Evolutionary conservation across 2,113 vertebrate genomes (phyloP), one percentile per base, ranked within the genome.

Genomic region (Chaetodon trifascialis): DNA sequence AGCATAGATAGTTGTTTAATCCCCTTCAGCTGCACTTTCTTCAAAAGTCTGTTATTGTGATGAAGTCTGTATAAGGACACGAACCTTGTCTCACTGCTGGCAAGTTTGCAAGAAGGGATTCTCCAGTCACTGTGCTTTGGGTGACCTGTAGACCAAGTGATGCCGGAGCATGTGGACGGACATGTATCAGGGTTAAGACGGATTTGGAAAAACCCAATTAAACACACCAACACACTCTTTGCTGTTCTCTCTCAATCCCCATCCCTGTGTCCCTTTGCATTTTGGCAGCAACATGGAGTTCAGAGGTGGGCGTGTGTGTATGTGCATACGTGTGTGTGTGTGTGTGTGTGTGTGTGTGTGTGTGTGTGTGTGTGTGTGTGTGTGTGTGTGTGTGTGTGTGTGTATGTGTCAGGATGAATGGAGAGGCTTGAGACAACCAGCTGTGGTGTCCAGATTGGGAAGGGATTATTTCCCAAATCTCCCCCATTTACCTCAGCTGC

Each of bases 401-500:
- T 46, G 70, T 67, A 49, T 65, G 78, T 60, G 73, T 63, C 21
- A 44, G 74, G 73, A 74, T 69, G 76, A 85, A 83, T 73, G 67
- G 47, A 80, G 65, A 63, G 82, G 86, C 63, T 88, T 87, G 84
- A 93, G 80, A 79, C 74, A 89, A 88, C 90, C 94, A 94, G 94
- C 93, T 94, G 94, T 86, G 88, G 63, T 89, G 83, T 83, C 91
- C 93, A 94, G 93, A 93, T 93, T 93, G 90, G 67, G 71, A 40
- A 88, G 62, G 90, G 94, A 94, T 94, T 94, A 94, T 88, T 93
- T 85, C 65, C 85, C 77, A 91, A 92, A 94, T 94, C 92, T 88
- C 85, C 40, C 64, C 86, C 88, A 84, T 93, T 93, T 92, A 92
- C 84, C 91, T 87, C 90, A 78, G 84, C 38, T 87, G 85, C 79